Conservation (phyloP, 2,797 vertebrate genomes). For the Gallinago stenura region DNA sequence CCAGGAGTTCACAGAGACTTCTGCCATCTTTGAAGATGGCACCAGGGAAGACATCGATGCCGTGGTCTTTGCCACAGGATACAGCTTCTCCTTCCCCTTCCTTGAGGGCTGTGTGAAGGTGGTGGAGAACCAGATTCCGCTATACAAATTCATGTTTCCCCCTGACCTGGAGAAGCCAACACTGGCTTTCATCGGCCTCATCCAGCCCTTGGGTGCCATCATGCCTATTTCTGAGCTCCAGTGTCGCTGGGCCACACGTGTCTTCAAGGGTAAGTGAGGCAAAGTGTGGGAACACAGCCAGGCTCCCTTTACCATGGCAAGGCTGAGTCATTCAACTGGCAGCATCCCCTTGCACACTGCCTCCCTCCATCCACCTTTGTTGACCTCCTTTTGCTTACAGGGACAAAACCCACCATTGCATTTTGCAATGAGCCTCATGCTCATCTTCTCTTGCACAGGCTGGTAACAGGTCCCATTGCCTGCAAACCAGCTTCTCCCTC, state of each 20-base stretch:
- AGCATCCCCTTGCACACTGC: not conserved
- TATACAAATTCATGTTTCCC: conserved; percentile 86
- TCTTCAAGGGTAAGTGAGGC: conserved; percentile 85
- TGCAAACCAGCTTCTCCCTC: not conserved
- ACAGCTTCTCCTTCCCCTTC: conserved; percentile 86
- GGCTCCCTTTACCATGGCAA: not conserved
- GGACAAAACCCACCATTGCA: fast-evolving
- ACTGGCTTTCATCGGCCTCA: conserved; percentile 84
- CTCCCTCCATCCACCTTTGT: not conserved
- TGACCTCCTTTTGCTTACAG: not conserved
- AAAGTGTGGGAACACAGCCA: not conserved
- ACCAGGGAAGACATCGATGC: conserved; percentile 81
- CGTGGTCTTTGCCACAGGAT: conserved; percentile 87
- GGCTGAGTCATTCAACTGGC: not conserved
- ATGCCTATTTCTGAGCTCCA: conserved; percentile 87
- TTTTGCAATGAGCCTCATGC: not conserved
- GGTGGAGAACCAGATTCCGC: conserved; percentile 78
- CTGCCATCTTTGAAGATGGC: conserved; percentile 85
- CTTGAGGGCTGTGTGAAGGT: conserved; percentile 76
- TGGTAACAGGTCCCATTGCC: not conserved
- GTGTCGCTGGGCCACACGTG: conserved; percentile 82
- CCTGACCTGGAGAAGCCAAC: conserved; percentile 80
- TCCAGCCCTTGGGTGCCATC: conserved; percentile 82
- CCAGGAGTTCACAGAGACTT: conserved; percentile 80
- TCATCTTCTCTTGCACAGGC: not conserved